Percentiles rank a stretch among this genome's conserved stretches.
These are phyloP conservation scores for Pseudolycoriella hygida DNA, from an alignment of 2,888 invertebrate genomes.

Conservation along the genomic window DNA sequence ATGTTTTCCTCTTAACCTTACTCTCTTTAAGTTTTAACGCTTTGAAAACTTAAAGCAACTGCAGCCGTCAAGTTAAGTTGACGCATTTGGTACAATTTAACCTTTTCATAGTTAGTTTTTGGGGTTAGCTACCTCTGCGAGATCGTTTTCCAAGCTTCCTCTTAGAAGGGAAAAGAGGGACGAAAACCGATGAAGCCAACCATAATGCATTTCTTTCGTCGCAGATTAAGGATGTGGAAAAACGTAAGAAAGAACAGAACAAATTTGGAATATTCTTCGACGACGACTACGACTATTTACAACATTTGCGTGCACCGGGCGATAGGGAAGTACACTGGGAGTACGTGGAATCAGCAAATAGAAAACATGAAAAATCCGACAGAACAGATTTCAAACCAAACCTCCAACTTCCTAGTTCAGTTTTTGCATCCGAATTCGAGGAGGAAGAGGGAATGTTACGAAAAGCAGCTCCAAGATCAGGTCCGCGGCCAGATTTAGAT, in stretches of 20 bases:
- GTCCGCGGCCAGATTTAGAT: slow-evolving; percentile 58
- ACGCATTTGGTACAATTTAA: too few species aligned
- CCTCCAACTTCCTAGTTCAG: slow-evolving; percentile 62
- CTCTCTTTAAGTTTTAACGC: too few species aligned
- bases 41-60: too few species aligned
- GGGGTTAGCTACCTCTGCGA: too few species aligned
- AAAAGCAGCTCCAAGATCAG: slow-evolving; percentile 26
- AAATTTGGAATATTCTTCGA: slow-evolving; percentile 88
- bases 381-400: slow-evolving; percentile 16
- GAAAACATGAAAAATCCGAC: slow-evolving; percentile 13
- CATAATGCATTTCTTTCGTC: too few species aligned
- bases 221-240: slow-evolving; percentile 22
- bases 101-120: too few species aligned
- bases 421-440: slow-evolving; percentile 73
- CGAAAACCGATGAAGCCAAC: too few species aligned
- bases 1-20: too few species aligned
- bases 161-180: too few species aligned
- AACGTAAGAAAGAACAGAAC: slow-evolving; percentile 48
- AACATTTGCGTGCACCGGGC: slow-evolving; percentile 47
- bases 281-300: slow-evolving; percentile 88
- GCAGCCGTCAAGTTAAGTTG: too few species aligned
- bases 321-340: slow-evolving; percentile 26
- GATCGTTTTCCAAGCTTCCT: too few species aligned
- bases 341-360: slow-evolving; percentile 25
- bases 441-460: slow-evolving; percentile 52